Evolutionary conservation across 2,797 vertebrate genomes (phyloP), one percentile per base, ranked within the genome.

Genomic region (Argentina silus): DNA sequence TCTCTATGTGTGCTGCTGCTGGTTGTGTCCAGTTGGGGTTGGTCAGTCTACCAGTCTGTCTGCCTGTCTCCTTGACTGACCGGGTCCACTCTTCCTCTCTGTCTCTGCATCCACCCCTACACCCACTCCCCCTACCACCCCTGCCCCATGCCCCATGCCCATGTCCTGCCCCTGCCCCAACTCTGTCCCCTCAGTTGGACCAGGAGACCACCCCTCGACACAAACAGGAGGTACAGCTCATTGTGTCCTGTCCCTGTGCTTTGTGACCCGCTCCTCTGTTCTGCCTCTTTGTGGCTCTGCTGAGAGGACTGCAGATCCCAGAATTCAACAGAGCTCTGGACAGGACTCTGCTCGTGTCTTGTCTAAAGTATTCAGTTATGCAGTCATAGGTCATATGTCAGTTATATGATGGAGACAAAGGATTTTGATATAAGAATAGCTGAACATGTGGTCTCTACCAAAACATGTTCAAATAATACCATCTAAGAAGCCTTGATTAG

Each of bases 121-220:
- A 79, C 80, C 83, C 83, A 36, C 64, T 81, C 82, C 73, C 45
- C 79, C 73, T 85, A 75, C 79, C 67, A 74, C 74, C 70, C 76
- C 80, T 78, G 76, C 66, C 75, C 69, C 76, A 36, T 75, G 76
- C 73, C 76, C 83, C 73, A 80, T 74, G 6, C 57, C 53, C 63
- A 21, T n/a, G 55, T 45, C 50, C 62, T 47, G n/a, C n/a, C 60
- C 81, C 86, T 88, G 81, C 72, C 79, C 86, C 81, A 89, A 86
- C 89, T 88, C 82, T 89, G 88, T 93, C 92, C 89, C 90, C 91
- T 93, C 94, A 98, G 95, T 95, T 93, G 97, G 96, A 98, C 90
- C 95, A 95, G 85, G 96, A 98, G 93, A 94, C 95, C 90, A 97
- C 95, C 78, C 96, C 96, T 86, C 95, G 95, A 89, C 96, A 97